Conservation (phyloP, 2,797 vertebrate genomes). For the Cyprinodon diabolis region DNA sequence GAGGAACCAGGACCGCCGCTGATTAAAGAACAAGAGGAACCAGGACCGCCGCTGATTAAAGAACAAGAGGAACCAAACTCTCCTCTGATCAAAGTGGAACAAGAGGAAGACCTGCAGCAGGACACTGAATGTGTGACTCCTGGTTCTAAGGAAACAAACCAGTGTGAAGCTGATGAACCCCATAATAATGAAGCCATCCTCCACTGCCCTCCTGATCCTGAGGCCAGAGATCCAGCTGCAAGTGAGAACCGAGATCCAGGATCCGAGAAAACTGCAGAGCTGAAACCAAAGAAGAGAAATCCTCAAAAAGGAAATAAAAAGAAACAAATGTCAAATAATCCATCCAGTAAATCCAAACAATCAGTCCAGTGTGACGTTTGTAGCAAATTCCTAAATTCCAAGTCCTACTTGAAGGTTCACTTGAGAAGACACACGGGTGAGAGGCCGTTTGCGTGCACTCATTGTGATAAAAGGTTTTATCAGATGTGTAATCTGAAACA, state of each 20-base stretch:
- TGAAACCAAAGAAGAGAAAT: not conserved
- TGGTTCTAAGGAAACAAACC: constrained; percentile 7
- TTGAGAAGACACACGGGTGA: constrained; percentile 4
- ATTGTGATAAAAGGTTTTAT: constrained; percentile 2
- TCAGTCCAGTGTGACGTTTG: not conserved
- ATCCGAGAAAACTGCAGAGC: not conserved
- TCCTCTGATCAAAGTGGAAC: too few species aligned
- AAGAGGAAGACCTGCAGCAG: not conserved
- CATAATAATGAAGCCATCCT: not conserved
- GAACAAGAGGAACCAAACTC: too few species aligned
- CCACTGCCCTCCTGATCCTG: not conserved
- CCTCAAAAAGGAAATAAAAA: not conserved
- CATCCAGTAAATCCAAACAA: too few species aligned
- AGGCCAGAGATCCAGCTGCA: not conserved
- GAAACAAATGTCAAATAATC: not conserved
- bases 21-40: too few species aligned
- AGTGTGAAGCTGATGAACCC: not conserved
- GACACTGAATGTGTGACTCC: not conserved
- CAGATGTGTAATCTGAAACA: constrained; percentile 7
- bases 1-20: too few species aligned
- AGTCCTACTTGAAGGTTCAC: not conserved
- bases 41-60: too few species aligned
- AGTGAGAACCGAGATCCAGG: not conserved
- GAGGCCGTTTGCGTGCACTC: not conserved
- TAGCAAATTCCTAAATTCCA: not conserved